These are phyloP conservation scores for Scytalopus superciliaris DNA, from an alignment of 2,113 vertebrate genomes.

Conservation along the genomic window DNA sequence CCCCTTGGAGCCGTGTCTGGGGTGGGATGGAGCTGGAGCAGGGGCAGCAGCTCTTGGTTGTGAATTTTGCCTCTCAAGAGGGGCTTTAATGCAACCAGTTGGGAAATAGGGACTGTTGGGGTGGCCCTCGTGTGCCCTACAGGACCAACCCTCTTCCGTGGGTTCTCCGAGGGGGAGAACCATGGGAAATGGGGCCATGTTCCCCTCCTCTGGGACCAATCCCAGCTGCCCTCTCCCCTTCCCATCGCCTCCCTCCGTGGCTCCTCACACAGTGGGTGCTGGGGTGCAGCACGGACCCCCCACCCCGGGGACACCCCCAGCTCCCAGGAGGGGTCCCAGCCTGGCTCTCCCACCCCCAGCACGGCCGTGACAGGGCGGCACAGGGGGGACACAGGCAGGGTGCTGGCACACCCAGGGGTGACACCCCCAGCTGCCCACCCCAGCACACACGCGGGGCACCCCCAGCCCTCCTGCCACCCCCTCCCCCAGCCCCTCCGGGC, in stretches of 20 bases:
- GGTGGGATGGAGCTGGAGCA: not conserved
- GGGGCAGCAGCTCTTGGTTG: not conserved
- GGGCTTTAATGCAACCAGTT: accelerated
- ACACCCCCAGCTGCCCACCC: not conserved
- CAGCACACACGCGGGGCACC: not conserved
- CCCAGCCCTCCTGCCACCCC: not conserved
- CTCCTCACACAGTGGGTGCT: accelerated
- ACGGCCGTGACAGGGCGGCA: accelerated
- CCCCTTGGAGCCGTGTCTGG: not conserved
- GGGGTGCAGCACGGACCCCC: not conserved
- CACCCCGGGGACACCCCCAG: not conserved
- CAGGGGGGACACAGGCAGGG: not conserved
- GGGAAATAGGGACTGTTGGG: not conserved
- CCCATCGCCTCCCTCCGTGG: accelerated
- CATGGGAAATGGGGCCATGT: not conserved
- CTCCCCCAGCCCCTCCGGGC: not conserved
- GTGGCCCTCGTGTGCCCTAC: accelerated
- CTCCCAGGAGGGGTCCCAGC: not conserved
- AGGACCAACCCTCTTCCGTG: not conserved
- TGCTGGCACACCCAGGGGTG: accelerated
- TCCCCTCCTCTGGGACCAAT: accelerated
- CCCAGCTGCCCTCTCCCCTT: not conserved
- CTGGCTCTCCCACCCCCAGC: accelerated
- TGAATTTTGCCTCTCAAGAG: not conserved
- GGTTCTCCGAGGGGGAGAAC: not conserved